Conservation (phyloP, 2,888 invertebrate genomes). For the Eustalomyia histrio region DNA sequence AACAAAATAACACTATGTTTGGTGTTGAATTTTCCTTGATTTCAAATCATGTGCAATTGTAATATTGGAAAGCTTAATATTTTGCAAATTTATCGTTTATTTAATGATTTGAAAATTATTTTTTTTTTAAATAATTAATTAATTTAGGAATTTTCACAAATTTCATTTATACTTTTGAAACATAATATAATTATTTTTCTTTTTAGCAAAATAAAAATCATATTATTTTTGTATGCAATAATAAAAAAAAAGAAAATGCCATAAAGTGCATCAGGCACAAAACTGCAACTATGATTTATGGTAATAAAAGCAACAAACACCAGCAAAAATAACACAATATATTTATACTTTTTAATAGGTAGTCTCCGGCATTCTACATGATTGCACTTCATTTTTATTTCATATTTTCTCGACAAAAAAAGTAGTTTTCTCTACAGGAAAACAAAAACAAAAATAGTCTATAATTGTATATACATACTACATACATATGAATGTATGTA, state of each 20-base stretch:
- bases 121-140: too few relatives aligned
- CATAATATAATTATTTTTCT: background rate
- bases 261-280: constrained; percentile 63
- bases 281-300: constrained; percentile 61
- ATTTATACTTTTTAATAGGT: constrained; percentile 52
- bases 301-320: constrained; percentile 15
- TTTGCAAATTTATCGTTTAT: too few relatives aligned
- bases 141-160: background rate
- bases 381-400: constrained; percentile 55
- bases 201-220: constrained; percentile 13
- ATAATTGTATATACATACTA: background rate
- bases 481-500: too few relatives aligned
- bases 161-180: too few relatives aligned
- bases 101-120: too few relatives aligned
- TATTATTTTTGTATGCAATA: constrained; percentile 32
- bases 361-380: constrained; percentile 52
- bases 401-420: constrained; percentile 12
- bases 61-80: too few relatives aligned
- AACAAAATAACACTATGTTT: too few relatives aligned
- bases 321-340: constrained; percentile 1
- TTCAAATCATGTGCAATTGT: too few relatives aligned
- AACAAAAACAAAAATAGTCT: constrained; percentile 1
- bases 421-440: background rate
- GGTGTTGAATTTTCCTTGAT: too few relatives aligned
- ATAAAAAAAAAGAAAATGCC: constrained; percentile 52